Percentiles rank a stretch among this genome's conserved stretches.
These are phyloP conservation scores for Brachypteracias leptosomus DNA, from an alignment of 2,113 vertebrate genomes.

Conservation along the genomic window DNA sequence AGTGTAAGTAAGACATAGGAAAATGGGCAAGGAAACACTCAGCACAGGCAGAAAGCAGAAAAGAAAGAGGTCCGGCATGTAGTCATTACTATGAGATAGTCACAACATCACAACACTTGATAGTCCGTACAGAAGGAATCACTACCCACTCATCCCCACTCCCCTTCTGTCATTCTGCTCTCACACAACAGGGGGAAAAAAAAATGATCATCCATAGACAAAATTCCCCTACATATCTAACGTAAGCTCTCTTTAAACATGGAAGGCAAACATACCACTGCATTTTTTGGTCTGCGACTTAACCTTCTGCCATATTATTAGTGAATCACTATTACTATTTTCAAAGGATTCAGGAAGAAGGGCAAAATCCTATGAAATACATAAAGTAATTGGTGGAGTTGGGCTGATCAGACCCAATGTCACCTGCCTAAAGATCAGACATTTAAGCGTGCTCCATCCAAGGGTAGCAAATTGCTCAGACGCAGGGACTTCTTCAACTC, in stretches of 20 bases:
- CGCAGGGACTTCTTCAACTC: background rate
- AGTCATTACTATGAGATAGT: background rate
- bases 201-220: background rate
- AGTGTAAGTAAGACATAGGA: background rate
- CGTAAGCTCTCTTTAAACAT: background rate
- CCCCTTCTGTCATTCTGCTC: background rate
- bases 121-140: background rate
- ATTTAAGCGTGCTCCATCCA: background rate
- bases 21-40: background rate
- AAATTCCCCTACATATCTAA: background rate
- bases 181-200: background rate
- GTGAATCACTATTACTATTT: background rate
- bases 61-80: background rate
- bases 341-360: background rate
- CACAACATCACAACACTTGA: background rate
- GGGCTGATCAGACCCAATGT: background rate
- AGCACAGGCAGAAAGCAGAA: background rate
- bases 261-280: background rate
- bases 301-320: background rate
- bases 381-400: background rate
- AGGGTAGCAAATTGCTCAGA: background rate
- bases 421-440: background rate
- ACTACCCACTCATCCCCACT: background rate
- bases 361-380: background rate
- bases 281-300: background rate